Conservation (phyloP, 2,797 vertebrate genomes). For the Buphagus erythrorhynchus region DNA sequence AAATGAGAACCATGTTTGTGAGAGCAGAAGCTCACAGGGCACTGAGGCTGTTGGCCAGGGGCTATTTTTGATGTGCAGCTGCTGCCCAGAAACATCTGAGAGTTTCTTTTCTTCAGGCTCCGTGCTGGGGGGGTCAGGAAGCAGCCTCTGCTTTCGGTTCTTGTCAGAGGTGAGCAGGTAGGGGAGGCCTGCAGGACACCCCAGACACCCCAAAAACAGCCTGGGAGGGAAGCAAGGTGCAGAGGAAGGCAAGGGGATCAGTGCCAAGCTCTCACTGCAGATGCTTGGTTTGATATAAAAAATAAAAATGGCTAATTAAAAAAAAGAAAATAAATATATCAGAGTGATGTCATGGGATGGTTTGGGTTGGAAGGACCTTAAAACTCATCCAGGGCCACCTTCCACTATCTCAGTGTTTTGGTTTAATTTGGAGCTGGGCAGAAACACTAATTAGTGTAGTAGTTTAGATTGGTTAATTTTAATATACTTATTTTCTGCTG, state of each 20-base stretch:
- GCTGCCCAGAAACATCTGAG: slow-evolving; percentile 68
- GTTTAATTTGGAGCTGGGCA: too few species aligned
- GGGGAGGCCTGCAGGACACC: background rate
- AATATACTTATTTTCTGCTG: too few species aligned
- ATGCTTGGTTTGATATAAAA: background rate
- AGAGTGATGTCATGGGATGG: too few species aligned
- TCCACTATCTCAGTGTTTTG: too few species aligned
- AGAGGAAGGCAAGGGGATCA: background rate
- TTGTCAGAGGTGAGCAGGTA: slow-evolving; percentile 44
- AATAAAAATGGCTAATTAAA: background rate
- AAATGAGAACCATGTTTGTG: background rate
- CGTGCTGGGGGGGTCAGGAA: slow-evolving; percentile 10
- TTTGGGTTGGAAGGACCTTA: background rate
- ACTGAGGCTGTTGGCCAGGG: background rate
- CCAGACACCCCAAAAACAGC: background rate
- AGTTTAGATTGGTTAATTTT: too few species aligned
- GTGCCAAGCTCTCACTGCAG: background rate
- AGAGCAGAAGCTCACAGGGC: background rate
- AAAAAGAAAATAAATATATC: too few species aligned
- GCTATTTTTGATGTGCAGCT: slow-evolving; percentile 73
- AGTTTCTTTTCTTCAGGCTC: slow-evolving; percentile 69
- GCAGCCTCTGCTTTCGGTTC: slow-evolving; percentile 56
- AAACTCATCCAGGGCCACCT: background rate
- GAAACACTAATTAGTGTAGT: too few species aligned
- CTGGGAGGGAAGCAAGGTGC: background rate